Percentiles rank a stretch among this genome's conserved stretches.
Conservation (phyloP, 2,113 vertebrate species). For the Poeciliopsis turrubarensis region DNA sequence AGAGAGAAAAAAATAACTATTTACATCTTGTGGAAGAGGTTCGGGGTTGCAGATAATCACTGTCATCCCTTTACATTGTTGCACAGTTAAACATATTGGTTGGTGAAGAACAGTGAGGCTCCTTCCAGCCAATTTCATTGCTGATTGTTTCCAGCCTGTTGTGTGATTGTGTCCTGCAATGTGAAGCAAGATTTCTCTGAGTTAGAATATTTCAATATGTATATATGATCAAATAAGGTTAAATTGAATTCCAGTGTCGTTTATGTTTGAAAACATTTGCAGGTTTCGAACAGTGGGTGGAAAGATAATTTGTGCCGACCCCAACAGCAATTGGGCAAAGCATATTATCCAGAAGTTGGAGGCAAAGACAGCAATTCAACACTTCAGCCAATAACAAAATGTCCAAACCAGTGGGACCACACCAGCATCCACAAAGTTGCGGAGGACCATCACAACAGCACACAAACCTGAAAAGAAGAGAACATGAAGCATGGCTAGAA, state of each 20-base stretch:
- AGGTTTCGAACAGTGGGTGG: conserved; percentile 11
- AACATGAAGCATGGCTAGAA: neutral
- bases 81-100: neutral
- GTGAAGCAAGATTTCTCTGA: too few species aligned
- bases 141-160: neutral
- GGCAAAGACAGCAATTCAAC: neutral
- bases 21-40: too few species aligned
- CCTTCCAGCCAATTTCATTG: neutral
- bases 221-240: too few species aligned
- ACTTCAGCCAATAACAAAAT: neutral
- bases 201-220: neutral
- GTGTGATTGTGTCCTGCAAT: neutral
- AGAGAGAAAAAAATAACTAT: too few species aligned
- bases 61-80: too few species aligned
- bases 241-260: neutral
- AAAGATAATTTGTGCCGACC: conserved; percentile 51
- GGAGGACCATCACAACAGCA: neutral
- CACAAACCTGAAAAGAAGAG: neutral
- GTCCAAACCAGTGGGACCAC: neutral
- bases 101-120: neutral
- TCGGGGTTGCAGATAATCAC: too few species aligned
- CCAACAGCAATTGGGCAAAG: conserved; percentile 13
- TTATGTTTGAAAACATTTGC: conserved; percentile 27
- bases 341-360: conserved; percentile 37
- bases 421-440: neutral